A percentile compares a stretch with the other conserved stretches of the same genome.
Evolutionary conservation across 2,797 vertebrate species (phyloP).

Genomic region (Spinus olivaceus): DNA sequence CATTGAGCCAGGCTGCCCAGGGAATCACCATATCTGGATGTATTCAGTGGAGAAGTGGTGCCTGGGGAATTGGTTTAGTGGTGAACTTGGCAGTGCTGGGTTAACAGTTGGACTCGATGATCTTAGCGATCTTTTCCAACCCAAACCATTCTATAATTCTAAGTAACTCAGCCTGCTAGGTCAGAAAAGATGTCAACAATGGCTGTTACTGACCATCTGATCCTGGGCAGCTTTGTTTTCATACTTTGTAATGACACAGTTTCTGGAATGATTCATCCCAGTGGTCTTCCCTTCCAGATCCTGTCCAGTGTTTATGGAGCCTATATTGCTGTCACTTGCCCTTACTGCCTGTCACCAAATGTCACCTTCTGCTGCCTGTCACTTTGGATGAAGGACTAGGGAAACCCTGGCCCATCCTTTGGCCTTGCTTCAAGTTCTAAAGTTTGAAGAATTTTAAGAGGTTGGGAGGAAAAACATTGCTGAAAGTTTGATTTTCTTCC

Average conservation of each 20-base stretch:
- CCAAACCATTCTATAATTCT: not conserved
- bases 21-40: not conserved
- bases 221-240: not conserved
- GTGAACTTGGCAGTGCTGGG: too few species aligned
- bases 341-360: not conserved
- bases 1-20: not conserved
- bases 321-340: not conserved
- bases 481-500: not conserved
- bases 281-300: not conserved
- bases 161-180: not conserved
- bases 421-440: not conserved
- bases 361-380: not conserved
- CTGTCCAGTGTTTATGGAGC: not conserved
- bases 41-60: rapidly evolving
- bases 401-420: not conserved
- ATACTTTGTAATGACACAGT: not conserved
- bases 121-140: not conserved
- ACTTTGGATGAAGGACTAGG: not conserved
- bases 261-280: not conserved
- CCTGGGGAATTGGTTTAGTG: not conserved
- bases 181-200: not conserved
- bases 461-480: rapidly evolving
- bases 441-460: not conserved
- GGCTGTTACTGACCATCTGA: not conserved
- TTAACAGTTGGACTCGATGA: rapidly evolving